Conservation (phyloP, 2,888 invertebrate species). For the Rhopalosiphum nymphaeae region DNA sequence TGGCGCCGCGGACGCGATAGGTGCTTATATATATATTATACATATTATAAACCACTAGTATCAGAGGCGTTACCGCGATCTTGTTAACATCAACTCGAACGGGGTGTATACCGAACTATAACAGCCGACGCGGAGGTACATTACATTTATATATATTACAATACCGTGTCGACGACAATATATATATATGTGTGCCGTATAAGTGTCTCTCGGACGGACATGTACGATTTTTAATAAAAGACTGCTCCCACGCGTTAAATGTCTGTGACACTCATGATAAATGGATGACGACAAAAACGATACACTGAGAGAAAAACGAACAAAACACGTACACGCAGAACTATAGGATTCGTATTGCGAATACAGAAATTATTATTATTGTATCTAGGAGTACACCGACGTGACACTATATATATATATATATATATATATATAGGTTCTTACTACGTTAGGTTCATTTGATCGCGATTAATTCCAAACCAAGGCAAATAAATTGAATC, state of each 20-base stretch:
- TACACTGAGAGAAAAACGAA: not conserved
- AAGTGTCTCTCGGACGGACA: not conserved
- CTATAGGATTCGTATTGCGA: not conserved
- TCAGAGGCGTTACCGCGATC: conserved; percentile 39
- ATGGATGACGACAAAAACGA: not conserved
- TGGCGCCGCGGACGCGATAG: not conserved
- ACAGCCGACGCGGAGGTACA: not conserved
- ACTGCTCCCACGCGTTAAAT: not conserved
- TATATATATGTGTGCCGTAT: not conserved
- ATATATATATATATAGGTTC: not conserved
- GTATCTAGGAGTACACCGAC: not conserved
- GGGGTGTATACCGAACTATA: not conserved
- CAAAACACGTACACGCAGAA: not conserved
- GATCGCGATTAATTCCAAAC: not conserved
- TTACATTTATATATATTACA: not conserved
- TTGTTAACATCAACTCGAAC: conserved; percentile 31
- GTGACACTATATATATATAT: not conserved
- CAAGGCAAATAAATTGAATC: not conserved
- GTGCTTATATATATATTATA: not conserved
- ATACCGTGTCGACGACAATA: not conserved
- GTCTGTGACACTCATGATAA: not conserved
- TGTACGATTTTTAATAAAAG: not conserved
- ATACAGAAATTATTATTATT: not conserved
- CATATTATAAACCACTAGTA: not conserved
- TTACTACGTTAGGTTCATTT: not conserved